Percentiles rank a stretch among this genome's conserved stretches.
Conservation (phyloP, 1,140 invertebrate genomes). For the Macrobrachium nipponense region DNA sequence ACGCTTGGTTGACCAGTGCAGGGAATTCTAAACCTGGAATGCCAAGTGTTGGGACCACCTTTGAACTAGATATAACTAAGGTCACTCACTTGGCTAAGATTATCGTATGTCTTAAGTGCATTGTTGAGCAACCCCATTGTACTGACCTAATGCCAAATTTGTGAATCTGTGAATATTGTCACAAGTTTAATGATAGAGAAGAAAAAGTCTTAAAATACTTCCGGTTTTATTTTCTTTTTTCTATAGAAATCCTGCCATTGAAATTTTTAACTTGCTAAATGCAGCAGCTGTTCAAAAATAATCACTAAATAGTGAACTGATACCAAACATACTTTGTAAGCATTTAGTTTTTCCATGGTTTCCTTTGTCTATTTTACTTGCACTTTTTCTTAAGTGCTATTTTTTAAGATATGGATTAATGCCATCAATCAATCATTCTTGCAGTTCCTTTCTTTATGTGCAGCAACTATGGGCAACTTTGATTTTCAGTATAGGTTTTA, state of each 20-base stretch:
- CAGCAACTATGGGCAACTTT: conserved; percentile 32
- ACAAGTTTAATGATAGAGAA: too few relatives aligned
- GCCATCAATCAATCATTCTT: not conserved
- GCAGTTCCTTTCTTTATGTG: not conserved
- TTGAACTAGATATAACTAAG: conserved; percentile 5
- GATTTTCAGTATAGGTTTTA: not conserved
- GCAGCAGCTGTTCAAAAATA: too few relatives aligned
- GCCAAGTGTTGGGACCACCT: conserved; percentile 34
- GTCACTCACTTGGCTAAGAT: conserved; percentile 32
- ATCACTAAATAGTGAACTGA: too few relatives aligned
- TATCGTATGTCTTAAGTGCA: not conserved
- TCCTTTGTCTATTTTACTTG: conserved; percentile 1
- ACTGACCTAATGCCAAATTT: not conserved
- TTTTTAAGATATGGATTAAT: too few relatives aligned
- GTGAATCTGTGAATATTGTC: too few relatives aligned
- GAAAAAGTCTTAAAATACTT: too few relatives aligned
- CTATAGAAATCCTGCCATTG: too few relatives aligned
- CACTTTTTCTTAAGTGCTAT: not conserved
- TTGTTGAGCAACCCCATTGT: conserved; percentile 2
- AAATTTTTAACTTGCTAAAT: too few relatives aligned
- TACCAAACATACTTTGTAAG: not conserved
- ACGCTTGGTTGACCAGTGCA: conserved; percentile 46
- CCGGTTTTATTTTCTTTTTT: too few relatives aligned
- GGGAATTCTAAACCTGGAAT: conserved; percentile 27
- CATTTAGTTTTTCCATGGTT: conserved; percentile 9